Evolutionary conservation across 2,888 invertebrate species (phyloP).

Genomic region (Phania funesta): DNA sequence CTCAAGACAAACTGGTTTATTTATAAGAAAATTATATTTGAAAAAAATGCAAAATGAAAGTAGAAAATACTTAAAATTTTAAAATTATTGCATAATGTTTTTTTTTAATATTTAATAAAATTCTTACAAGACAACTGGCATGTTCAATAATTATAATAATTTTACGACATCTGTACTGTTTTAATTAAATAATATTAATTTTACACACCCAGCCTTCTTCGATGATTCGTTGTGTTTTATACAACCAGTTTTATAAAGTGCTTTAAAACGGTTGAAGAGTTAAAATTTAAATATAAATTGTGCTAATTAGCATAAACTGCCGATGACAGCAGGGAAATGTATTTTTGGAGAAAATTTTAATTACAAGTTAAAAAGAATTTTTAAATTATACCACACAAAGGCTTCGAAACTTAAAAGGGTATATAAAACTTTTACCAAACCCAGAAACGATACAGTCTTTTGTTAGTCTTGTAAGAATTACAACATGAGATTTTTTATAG

Average conservation of each 20-base stretch:
- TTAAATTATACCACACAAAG: not conserved
- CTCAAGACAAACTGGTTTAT: not conserved
- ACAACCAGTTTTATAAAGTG: conserved; percentile 33
- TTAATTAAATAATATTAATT: not conserved
- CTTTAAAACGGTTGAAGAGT: conserved; percentile 6
- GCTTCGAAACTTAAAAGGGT: not conserved
- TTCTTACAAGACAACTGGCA: not conserved
- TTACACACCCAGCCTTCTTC: not conserved
- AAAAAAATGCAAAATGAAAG: not conserved
- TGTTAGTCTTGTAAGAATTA: conserved; percentile 3
- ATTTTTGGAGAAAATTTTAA: conserved; percentile 33
- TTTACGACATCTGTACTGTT: not conserved
- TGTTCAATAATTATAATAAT: not conserved
- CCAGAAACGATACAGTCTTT: conserved; percentile 23
- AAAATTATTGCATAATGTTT: conserved; percentile 34
- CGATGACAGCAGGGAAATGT: conserved; percentile 27
- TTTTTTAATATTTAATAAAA: not conserved
- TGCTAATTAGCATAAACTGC: conserved; percentile 41
- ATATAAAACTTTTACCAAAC: conserved; percentile 15
- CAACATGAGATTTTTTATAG: conserved; percentile 49
- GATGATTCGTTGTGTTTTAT: not conserved
- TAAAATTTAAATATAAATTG: conserved; percentile 18
- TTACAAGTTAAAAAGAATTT: not conserved
- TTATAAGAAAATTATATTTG: conserved; percentile 36
- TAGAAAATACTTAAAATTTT: not conserved